Conservation (phyloP, 2,888 invertebrate species). For the Acleris laterana region DNA sequence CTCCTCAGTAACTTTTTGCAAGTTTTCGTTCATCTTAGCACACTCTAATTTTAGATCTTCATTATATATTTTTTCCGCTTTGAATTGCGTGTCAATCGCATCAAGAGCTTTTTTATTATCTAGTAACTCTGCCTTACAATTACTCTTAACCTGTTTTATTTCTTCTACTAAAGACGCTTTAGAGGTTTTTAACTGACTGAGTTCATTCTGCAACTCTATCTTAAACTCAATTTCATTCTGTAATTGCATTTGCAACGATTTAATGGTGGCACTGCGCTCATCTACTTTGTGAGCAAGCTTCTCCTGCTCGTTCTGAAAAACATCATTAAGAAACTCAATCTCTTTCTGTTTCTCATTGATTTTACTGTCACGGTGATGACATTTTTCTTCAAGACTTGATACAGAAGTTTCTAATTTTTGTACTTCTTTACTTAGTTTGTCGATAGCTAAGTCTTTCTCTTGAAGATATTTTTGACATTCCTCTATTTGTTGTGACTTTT, state of each 20-base stretch:
- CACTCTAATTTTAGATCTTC: constrained; percentile 44
- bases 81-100: constrained; percentile 47
- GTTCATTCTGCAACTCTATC: constrained; percentile 54
- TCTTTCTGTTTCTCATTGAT: constrained; percentile 56
- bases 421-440: constrained; percentile 54
- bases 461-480: constrained; percentile 52
- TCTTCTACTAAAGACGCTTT: constrained; percentile 18
- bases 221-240: constrained; percentile 64
- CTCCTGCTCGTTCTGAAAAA: constrained; percentile 52
- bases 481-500: constrained; percentile 47
- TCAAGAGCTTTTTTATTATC: constrained; percentile 53
- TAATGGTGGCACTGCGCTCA: constrained; percentile 57
- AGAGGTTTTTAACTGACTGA: constrained; percentile 37
- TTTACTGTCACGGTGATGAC: constrained; percentile 48
- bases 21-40: constrained; percentile 43
- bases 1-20: constrained; percentile 43
- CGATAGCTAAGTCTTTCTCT: constrained; percentile 47
- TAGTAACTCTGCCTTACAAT: constrained; percentile 46
- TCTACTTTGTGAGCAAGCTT: constrained; percentile 55
- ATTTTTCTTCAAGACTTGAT: constrained; percentile 49
- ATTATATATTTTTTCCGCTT: constrained; percentile 47
- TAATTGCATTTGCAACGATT: constrained; percentile 59
- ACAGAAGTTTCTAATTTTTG: constrained; percentile 50
- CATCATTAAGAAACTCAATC: constrained; percentile 51
- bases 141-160: constrained; percentile 33